Evolutionary conservation across 1,140 invertebrate genomes (phyloP).

Genomic region (Lethocerus indicus): DNA sequence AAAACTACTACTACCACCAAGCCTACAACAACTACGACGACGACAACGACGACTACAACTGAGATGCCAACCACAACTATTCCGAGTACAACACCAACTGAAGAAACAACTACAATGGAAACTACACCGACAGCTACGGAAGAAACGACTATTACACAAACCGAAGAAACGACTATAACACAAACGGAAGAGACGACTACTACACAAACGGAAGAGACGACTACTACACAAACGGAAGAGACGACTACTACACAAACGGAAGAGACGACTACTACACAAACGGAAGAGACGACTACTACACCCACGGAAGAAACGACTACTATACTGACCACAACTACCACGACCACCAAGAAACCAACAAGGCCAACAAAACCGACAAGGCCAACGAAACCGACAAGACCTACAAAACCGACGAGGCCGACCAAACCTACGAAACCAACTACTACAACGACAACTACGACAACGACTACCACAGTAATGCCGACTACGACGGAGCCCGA

Average conservation of each 20-base stretch:
- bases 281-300: too few relatives aligned
- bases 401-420: slow-evolving; percentile 7
- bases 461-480: slow-evolving; percentile 10
- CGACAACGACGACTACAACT: background rate
- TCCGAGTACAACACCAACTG: background rate
- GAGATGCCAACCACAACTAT: background rate
- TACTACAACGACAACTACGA: background rate
- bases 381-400: background rate
- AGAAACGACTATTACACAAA: background rate
- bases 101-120: slow-evolving; percentile 20
- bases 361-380: background rate
- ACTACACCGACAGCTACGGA: background rate
- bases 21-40: background rate
- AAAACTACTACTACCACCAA: too few relatives aligned
- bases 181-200: too few relatives aligned
- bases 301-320: too few relatives aligned
- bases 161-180: too few relatives aligned
- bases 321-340: too few relatives aligned
- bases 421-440: slow-evolving; percentile 18
- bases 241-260: too few relatives aligned
- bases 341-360: slow-evolving; percentile 4
- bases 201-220: too few relatives aligned
- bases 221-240: too few relatives aligned
- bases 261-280: too few relatives aligned
- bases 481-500: background rate